Base-by-base conservation (phyloP, 1,140 invertebrate genomes). In the Drosophila subobscura region DNA sequence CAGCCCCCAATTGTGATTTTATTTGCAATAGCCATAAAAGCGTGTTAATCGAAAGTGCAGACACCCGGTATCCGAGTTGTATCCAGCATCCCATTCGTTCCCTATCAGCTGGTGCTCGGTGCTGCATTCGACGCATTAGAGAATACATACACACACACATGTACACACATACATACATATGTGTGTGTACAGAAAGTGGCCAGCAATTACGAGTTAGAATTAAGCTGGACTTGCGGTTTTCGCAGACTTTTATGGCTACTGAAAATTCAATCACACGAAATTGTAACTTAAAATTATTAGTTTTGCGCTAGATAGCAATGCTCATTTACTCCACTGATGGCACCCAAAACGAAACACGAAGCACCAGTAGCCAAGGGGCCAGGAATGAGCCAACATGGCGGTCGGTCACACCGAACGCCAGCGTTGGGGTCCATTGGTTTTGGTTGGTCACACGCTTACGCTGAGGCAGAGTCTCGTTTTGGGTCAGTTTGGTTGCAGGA, bases 221-320 rank as follows among this genome's bases (percentile, higher is more conserved):
- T 16, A 46, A 56, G 63, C 61, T 76, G 66, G 50, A 67, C 75
- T 88, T 88, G 79, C 71, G 72, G 79, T 79, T 83, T 66, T 72
- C 56, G 63, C 71, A 61, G 52, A 72, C 74, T 88, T 83, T 80
- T 71, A 58, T 63, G 78, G 71, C 83, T 79, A 75, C 72, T 88
- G 83, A 63, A 83, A 86, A 88, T 88, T 56, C 40, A 72, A 83
- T 88, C 72, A 72, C 58, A 37, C 68, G 55, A 81, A 88, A 85
- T 88, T 88, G 83, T 88, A 88, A 79, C 84, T 40, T 71, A 88
- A 88, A 88, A 88, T 88, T 89, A 84, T 90, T 88, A 91, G 89
- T 91, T 91, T 91, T 89, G 89, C 56, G 81, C 90, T 75, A 73
- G 64, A 90, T 91, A 91, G 90, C 90, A 79, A 91, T 91, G 86